Evolutionary conservation across 2,113 vertebrate genomes (phyloP), one percentile per base, ranked within the genome.

Genomic region (Pseudolaguvia tuberculata): DNA sequence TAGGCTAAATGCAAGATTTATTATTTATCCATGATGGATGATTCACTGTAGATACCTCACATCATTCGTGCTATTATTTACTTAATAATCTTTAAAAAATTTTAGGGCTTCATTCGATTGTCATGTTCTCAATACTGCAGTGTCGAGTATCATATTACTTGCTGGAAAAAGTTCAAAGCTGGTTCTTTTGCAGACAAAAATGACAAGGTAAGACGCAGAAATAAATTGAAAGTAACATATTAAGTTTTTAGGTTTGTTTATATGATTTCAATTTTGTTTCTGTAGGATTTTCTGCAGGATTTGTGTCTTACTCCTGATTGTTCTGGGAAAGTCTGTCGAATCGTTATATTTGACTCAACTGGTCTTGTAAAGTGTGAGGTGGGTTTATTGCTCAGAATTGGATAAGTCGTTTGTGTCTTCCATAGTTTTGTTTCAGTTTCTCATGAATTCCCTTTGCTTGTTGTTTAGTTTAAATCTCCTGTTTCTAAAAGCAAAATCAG

Each of bases 231-330:
- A 27, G 27, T 31, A 51, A 1, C 18, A 13, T 35, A 42, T 1
- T 51, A 4, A 53, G 3, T 25, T 47, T 42, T 21, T 14, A 52
- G 10, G 7, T 23, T 29, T n/a, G 15, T 3, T 31, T 27, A 2
- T 58, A 15, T 9, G 0, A 1, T 75, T 47, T 8, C 7, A 5
- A 47, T 57, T 61, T 29, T 23, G 5, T 66, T 61, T 21, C 39
- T 9, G 4, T 85, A 99, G 96, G 96, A 99, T 86, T 93, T 96
- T 80, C 89, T 98, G 23, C 90, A 91, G 73, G 89, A 90, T 56
- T 8, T 83, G 1, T 99, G 97, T 90, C 92, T 97, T 72, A 99
- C 97, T 71, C 94, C 97, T 73, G 94, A 96, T 85, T 99, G 97
- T 81, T 73, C 67, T 48, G 94, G 95, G 20, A 80, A 86, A 76